Base-by-base conservation (phyloP, 2,888 invertebrate species). In the Andrena bucephala region DNA sequence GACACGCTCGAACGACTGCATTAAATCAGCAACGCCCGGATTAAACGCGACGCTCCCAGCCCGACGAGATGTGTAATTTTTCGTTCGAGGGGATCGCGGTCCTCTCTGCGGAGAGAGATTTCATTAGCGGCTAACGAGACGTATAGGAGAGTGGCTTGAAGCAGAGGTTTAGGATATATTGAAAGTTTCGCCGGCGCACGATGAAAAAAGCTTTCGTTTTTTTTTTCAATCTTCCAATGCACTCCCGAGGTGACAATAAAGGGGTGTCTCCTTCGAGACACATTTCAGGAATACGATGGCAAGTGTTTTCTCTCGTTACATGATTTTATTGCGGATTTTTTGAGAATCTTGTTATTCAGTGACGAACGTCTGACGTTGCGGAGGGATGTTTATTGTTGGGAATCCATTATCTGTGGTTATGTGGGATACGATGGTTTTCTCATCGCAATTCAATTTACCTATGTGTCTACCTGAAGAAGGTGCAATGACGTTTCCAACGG, bases 401-500 rank as follows among this genome's bases (percentile, higher is more conserved):
- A 42, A 42, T 42, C 42, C 42, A 42, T 13, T 13, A 16, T 4
- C 16, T 42, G 16, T 16, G 13, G 42, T 42, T 42, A 16, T 1
- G 42, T 13, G 13, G 52, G 50, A 33, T 8, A 33, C 1, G 1
- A 62, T 33, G 20, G 5, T 62, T 33, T 62, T 36, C 8, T 7
- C 16, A 10, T 36, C 20, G 20, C 10, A 10, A 33, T 20, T 20
- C 62, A 31, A n/a, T 48, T 63, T 31, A 7, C 33, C 5, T 24
- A 7, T 5, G 63, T 13, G 36, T 13, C 50, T 67, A n/a, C 2
- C 29, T 3, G 50, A 24, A 8, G 24, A 54, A 31, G 63, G n/a
- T 27, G n/a, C 74, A 78, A 60, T 48, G 68, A 33, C 62, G 54
- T 81, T 65, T 75, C 63, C 60, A 54, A 52, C 24, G 59, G 57